Conservation (phyloP, 2,797 vertebrate species). For the Acanthopagrus latus region DNA sequence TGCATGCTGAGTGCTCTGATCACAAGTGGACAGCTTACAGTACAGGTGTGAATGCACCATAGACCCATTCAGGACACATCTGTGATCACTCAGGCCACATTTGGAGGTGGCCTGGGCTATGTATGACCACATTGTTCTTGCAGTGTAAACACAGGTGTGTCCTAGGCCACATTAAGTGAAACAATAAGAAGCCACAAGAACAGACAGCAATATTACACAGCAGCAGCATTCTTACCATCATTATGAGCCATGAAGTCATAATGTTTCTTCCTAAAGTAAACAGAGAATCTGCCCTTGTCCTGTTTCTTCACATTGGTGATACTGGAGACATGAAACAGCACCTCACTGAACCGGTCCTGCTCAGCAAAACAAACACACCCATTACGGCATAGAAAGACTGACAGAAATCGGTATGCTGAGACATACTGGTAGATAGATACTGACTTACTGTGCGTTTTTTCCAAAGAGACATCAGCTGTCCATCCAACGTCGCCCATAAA, state of each 20-base stretch:
- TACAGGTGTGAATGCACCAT: too few species aligned
- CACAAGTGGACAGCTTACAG: too few species aligned
- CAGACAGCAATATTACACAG: neutral
- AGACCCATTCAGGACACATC: too few species aligned
- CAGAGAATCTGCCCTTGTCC: conserved; percentile 77
- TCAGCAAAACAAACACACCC: conserved; percentile 25
- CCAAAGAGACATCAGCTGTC: conserved; percentile 84
- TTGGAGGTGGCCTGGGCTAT: too few species aligned
- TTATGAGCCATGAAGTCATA: conserved; percentile 87
- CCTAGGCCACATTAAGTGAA: too few species aligned
- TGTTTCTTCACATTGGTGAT: conserved; percentile 80
- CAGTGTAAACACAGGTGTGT: too few species aligned
- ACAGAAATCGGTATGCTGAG: neutral
- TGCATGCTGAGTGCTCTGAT: too few species aligned
- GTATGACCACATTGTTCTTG: too few species aligned
- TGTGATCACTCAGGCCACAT: too few species aligned
- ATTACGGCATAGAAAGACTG: neutral
- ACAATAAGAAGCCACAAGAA: too few species aligned
- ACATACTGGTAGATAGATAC: neutral
- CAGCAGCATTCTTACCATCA: conserved; percentile 63
- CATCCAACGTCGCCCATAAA: conserved; percentile 83
- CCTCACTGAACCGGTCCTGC: conserved; percentile 84
- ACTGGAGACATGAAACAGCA: conserved; percentile 84
- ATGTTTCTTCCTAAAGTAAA: conserved; percentile 84
- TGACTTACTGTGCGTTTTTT: conserved; percentile 85